Percentiles rank a stretch among this genome's conserved stretches.
Conservation (phyloP, 2,888 invertebrate species). For the Ctenicera cuprea region DNA sequence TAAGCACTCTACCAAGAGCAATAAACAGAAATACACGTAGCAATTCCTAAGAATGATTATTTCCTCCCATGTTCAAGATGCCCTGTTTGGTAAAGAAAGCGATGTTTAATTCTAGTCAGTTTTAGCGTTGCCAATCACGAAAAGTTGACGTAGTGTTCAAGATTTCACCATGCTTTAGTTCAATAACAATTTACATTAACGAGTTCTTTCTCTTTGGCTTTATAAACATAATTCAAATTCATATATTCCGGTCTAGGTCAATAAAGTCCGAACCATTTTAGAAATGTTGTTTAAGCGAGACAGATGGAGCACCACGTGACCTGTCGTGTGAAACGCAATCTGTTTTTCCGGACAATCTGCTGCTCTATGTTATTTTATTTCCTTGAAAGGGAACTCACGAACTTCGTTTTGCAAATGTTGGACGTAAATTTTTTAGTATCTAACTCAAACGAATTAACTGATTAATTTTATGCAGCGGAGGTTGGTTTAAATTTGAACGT, state of each 20-base stretch:
- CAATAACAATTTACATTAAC: too few species aligned
- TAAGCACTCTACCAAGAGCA: too few species aligned
- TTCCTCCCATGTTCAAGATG: too few species aligned
- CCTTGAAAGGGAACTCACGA: conserved; percentile 2
- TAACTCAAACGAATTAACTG: neutral
- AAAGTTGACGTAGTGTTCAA: too few species aligned
- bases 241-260: neutral
- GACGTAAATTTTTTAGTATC: neutral
- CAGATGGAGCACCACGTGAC: conserved; percentile 36
- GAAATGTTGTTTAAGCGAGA: conserved; percentile 23
- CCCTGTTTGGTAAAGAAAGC: too few species aligned
- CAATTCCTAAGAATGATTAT: too few species aligned
- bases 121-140: too few species aligned
- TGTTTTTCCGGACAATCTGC: conserved; percentile 19
- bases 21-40: too few species aligned
- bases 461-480: too few species aligned
- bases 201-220: neutral
- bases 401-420: conserved; percentile 3
- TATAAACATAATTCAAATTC: neutral
- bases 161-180: too few species aligned
- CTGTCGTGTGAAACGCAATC: conserved; percentile 46
- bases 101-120: too few species aligned
- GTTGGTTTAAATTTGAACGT: too few species aligned
- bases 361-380: conserved; percentile 8
- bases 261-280: conserved; percentile 14